These are phyloP conservation scores for Crenuchus spilurus DNA, from an alignment of 2,797 vertebrate species.

Conservation along the genomic window DNA sequence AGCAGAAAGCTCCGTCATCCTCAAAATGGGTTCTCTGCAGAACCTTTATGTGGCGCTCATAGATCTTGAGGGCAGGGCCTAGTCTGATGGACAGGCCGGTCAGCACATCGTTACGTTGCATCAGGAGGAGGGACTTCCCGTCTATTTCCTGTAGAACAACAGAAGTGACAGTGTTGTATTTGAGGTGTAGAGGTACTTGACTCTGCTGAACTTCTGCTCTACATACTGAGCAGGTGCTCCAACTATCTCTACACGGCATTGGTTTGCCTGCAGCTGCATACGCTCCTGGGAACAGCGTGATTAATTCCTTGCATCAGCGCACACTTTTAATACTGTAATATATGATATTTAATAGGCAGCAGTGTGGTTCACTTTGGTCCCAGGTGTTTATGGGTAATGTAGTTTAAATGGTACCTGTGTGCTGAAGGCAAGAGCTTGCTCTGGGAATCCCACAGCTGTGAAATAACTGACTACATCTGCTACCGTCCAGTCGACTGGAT, in stretches of 20 bases:
- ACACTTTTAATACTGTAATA: no score
- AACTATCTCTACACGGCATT: no score
- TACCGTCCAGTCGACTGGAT: constrained; percentile 86
- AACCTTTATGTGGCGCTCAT: constrained; percentile 90
- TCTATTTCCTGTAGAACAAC: constrained; percentile 84
- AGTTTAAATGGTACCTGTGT: constrained; percentile 78
- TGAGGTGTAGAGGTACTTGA: no score
- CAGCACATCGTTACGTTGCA: constrained; percentile 91
- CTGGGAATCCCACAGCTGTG: constrained; percentile 87
- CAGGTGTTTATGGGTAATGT: no score
- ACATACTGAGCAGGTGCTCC: neutral
- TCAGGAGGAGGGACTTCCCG: constrained; percentile 89
- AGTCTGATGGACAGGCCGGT: constrained; percentile 90
- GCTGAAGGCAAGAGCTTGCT: constrained; percentile 88
- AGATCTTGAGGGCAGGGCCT: constrained; percentile 92
- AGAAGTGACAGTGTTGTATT: neutral
- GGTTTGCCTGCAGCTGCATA: no score
- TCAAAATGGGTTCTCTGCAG: constrained; percentile 91
- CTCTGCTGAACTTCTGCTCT: neutral
- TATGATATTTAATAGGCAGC: no score
- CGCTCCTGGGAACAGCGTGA: no score
- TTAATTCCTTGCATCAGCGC: no score
- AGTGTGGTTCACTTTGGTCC: neutral
- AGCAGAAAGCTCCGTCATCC: constrained; percentile 81
- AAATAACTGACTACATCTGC: constrained; percentile 90